Percentiles rank a stretch among this genome's conserved stretches.
These are phyloP conservation scores for Scomber japonicus DNA, from an alignment of 2,113 vertebrate species.

Conservation along the genomic window DNA sequence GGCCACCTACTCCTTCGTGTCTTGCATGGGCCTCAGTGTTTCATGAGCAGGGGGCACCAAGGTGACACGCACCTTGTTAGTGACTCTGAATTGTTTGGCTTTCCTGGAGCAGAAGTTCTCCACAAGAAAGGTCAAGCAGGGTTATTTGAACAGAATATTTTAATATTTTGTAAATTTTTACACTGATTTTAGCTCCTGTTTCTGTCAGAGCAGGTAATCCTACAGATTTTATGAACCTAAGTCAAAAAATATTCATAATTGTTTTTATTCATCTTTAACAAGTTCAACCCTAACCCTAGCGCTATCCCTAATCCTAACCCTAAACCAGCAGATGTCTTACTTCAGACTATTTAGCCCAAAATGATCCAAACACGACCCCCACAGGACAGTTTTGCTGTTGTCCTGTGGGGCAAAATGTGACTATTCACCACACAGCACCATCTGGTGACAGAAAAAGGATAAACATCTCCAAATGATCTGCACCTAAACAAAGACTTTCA, in stretches of 20 bases:
- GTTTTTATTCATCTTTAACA: too few relatives aligned
- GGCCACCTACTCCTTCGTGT: constrained; percentile 2
- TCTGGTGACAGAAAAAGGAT: constrained; percentile 29
- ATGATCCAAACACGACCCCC: not conserved
- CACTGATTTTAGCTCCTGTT: not conserved
- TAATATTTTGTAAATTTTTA: not conserved
- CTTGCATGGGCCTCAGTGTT: not conserved
- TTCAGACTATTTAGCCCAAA: not conserved
- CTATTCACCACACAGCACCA: constrained; percentile 2
- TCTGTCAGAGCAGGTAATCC: not conserved
- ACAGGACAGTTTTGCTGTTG: not conserved
- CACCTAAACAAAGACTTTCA: not conserved
- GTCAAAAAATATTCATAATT: too few relatives aligned
- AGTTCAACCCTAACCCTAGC: too few relatives aligned
- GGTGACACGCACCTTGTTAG: not conserved
- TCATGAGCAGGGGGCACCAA: not conserved
- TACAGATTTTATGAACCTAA: not conserved
- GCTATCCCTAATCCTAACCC: too few relatives aligned
- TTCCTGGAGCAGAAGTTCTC: not conserved
- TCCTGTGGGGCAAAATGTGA: not conserved
- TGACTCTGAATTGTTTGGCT: not conserved
- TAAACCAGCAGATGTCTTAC: not conserved
- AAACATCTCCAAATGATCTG: not conserved
- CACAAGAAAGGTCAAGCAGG: not conserved
- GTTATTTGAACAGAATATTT: not conserved